Evolutionary conservation across 2,888 invertebrate genomes (phyloP), one percentile per base, ranked within the genome.

Genomic region (Polylopha cassiicola): DNA sequence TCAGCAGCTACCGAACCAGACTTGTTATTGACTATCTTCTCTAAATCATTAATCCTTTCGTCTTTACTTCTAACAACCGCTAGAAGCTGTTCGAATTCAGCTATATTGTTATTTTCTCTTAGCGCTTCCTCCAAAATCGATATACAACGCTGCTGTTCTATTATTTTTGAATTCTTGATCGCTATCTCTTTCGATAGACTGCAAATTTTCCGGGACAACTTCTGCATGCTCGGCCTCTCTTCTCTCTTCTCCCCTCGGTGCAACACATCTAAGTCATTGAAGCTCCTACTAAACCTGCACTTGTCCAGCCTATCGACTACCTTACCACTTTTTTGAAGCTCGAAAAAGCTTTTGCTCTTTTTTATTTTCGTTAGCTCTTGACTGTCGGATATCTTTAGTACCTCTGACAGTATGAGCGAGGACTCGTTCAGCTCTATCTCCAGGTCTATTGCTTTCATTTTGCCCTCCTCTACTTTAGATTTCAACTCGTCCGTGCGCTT

Each of bases 41-140:
- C 95, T 52, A 97, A 76, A 63, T 95, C 93, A 60, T 89, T 88
- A 37, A 95, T 92, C 49, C 93, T 86, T 45, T 88, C 88, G 39
- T 89, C 87, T 71, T 90, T 91, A 51, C 87, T 87, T 44, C 87
- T 77, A 3, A 89, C 78, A 3, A 87, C 82, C 3, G 86, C 81
- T 44, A 89, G 63, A 23, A 90, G 65, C 53, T 89, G 88, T 54
- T 89, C 86, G 37, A 89, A 81, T 48, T 88, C 88, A 13, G 86
- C 86, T 48, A 87, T 87, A 48, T 88, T 87, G 44, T 87, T 86
- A 51, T 87, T 86, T 31, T 88, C 86, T 51, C 84, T 74, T 24
- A 88, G 65, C 3, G 87, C 87, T 16, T 86, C 86, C 68, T 87
- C 88, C 44, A 88, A 55, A 30, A 86, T 86, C 1, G 75, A 76